Evolutionary conservation across 2,888 invertebrate species (phyloP).

Genomic region (Sphaerophoria taeniata): DNA sequence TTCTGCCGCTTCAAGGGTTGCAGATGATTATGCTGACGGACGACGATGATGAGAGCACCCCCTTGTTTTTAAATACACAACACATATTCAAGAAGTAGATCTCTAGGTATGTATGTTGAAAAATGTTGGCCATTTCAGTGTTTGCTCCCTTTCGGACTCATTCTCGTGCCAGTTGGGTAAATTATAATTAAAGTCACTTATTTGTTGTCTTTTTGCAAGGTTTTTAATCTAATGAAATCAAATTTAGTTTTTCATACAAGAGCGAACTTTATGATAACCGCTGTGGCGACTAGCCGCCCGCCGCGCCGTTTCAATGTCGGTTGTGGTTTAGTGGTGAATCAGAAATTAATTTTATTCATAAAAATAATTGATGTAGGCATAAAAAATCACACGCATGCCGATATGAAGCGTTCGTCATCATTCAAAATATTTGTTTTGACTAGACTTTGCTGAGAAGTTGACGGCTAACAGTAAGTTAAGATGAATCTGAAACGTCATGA

Average conservation of each 20-base stretch:
- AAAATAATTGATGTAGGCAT: conserved; percentile 30
- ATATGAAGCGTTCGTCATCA: conserved; percentile 18
- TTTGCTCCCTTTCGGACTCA: conserved; percentile 23
- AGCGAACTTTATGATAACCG: conserved; percentile 18
- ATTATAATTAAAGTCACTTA: conserved; percentile 9
- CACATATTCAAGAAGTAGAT: background rate
- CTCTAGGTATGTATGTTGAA: conserved; percentile 22
- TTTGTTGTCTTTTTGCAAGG: conserved; percentile 28
- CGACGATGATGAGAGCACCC: conserved; percentile 17
- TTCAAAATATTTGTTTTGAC: background rate
- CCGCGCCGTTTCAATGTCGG: background rate
- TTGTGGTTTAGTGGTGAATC: conserved; percentile 53
- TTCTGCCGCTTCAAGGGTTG: conserved; percentile 42
- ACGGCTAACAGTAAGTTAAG: conserved; percentile 13
- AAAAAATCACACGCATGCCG: conserved; percentile 48
- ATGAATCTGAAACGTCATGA: no score
- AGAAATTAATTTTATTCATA: conserved; percentile 56
- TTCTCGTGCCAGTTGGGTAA: conserved; percentile 20
- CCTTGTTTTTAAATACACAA: conserved; percentile 9
- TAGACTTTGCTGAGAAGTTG: conserved; percentile 7
- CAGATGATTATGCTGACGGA: conserved; percentile 19
- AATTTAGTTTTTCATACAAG: conserved; percentile 29
- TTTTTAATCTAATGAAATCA: conserved; percentile 45
- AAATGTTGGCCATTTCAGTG: conserved; percentile 32
- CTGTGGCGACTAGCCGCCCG: background rate